Evolutionary conservation across 2,113 vertebrate genomes (phyloP).

Genomic region (Lutjanus erythropterus): DNA sequence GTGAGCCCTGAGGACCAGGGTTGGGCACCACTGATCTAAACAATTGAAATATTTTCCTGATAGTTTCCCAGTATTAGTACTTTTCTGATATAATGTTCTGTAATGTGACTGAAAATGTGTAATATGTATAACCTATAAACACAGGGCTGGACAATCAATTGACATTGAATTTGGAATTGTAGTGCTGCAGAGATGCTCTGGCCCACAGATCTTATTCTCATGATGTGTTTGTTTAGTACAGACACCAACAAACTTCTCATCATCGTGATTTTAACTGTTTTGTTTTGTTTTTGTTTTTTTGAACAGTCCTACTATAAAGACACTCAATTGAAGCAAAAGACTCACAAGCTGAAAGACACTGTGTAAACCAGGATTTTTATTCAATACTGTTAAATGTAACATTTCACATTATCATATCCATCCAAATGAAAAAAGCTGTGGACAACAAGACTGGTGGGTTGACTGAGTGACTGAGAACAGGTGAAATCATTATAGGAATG

Average conservation of each 20-base stretch:
- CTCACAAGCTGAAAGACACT: slow-evolving; percentile 28
- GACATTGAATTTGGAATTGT: too few relatives aligned
- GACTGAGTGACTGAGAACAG: slow-evolving; percentile 25
- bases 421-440: slow-evolving; percentile 17
- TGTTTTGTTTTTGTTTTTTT: too few relatives aligned
- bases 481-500: slow-evolving; percentile 9
- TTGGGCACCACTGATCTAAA: too few relatives aligned
- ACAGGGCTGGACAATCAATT: too few relatives aligned
- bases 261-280: too few relatives aligned
- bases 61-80: neutral
- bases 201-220: too few relatives aligned
- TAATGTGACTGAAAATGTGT: neutral
- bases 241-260: too few relatives aligned
- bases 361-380: slow-evolving; percentile 74
- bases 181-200: too few relatives aligned
- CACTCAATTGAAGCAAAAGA: slow-evolving; percentile 9
- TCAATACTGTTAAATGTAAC: slow-evolving; percentile 70
- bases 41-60: neutral
- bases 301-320: too few relatives aligned
- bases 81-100: too few relatives aligned
- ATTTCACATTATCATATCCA: slow-evolving; percentile 58
- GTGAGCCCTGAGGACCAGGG: too few relatives aligned
- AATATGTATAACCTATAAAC: neutral
- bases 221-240: too few relatives aligned
- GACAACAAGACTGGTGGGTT: slow-evolving; percentile 19